Conservation (phyloP, 2,888 invertebrate species). For the Plagodis pulveraria region DNA sequence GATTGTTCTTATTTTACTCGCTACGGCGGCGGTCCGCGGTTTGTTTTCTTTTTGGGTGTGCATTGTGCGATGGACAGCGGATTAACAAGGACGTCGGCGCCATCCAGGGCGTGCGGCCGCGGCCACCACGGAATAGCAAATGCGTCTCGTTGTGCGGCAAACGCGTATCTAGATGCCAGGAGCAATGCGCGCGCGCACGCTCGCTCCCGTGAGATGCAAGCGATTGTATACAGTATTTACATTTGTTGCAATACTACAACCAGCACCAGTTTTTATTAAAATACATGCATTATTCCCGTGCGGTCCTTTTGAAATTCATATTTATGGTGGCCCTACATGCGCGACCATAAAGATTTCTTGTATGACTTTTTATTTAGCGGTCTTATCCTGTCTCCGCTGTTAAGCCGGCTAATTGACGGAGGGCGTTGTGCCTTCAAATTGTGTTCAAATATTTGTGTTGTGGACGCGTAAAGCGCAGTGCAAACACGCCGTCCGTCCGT, state of each 20-base stretch:
- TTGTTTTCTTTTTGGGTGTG: slow-evolving; percentile 63
- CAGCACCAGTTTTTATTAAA: slow-evolving; percentile 49
- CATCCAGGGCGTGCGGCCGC: slow-evolving; percentile 53
- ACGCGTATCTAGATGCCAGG: slow-evolving; percentile 59
- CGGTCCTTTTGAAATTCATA: slow-evolving; percentile 55
- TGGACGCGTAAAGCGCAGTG: slow-evolving; percentile 65
- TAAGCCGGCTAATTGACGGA: slow-evolving; percentile 61
- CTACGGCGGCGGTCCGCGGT: slow-evolving; percentile 37
- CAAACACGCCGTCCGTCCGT: slow-evolving; percentile 63
- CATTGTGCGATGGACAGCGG: slow-evolving; percentile 73
- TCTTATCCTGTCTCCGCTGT: slow-evolving; percentile 47
- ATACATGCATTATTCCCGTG: slow-evolving; percentile 45
- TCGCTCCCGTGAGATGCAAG: slow-evolving; percentile 55
- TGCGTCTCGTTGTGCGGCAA: slow-evolving; percentile 61
- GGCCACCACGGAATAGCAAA: slow-evolving; percentile 69
- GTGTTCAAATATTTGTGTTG: slow-evolving; percentile 73
- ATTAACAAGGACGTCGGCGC: slow-evolving; percentile 79
- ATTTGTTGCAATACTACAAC: slow-evolving; percentile 42
- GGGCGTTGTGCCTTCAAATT: slow-evolving; percentile 79
- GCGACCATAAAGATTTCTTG: slow-evolving; percentile 40
- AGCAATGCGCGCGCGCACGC: slow-evolving; percentile 50
- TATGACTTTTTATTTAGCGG: slow-evolving; percentile 47
- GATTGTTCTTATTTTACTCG: slow-evolving; percentile 50
- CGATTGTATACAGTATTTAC: slow-evolving; percentile 61
- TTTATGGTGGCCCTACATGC: slow-evolving; percentile 32